phyloP scores from a whole-genome alignment of 2,797 vertebrate genomes.

The Gymnopithys bicolor region DNA sequence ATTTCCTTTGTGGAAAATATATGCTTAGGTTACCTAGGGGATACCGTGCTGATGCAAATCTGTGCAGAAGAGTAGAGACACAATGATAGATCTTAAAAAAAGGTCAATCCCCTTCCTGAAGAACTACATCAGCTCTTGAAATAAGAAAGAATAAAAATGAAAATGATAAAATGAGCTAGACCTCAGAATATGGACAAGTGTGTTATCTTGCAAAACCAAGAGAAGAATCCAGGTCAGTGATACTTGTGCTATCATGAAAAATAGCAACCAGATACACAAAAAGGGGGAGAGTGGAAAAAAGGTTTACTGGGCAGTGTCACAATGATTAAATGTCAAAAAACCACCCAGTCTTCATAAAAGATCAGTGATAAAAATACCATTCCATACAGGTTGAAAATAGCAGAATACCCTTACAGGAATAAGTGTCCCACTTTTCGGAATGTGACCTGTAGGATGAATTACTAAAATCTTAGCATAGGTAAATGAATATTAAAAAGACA shows the following conservation, averaged over 20 bases:
- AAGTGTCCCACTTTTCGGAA: conserved; percentile 48
- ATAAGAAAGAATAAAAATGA: neutral
- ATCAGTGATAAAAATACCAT: conserved; percentile 34
- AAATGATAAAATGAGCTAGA: neutral
- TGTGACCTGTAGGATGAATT: conserved; percentile 21
- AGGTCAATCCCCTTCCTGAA: neutral
- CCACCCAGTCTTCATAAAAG: neutral
- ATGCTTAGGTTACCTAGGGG: neutral
- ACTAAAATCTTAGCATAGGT: neutral
- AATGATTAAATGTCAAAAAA: conserved; percentile 13
- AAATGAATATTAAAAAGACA: conserved; percentile 23
- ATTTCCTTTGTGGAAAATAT: neutral
- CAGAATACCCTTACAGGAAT: conserved; percentile 30
- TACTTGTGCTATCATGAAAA: neutral
- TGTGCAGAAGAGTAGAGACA: neutral
- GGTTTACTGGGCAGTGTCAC: neutral
- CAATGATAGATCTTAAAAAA: neutral
- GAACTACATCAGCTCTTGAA: neutral
- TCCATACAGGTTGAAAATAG: conserved; percentile 7
- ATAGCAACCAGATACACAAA: neutral
- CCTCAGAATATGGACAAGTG: neutral
- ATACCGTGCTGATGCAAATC: neutral
- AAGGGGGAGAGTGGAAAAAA: neutral
- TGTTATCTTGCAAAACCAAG: neutral
- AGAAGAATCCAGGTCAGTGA: neutral